Conservation (phyloP, 1,140 invertebrate species). For the Steinernema feltiae region DNA sequence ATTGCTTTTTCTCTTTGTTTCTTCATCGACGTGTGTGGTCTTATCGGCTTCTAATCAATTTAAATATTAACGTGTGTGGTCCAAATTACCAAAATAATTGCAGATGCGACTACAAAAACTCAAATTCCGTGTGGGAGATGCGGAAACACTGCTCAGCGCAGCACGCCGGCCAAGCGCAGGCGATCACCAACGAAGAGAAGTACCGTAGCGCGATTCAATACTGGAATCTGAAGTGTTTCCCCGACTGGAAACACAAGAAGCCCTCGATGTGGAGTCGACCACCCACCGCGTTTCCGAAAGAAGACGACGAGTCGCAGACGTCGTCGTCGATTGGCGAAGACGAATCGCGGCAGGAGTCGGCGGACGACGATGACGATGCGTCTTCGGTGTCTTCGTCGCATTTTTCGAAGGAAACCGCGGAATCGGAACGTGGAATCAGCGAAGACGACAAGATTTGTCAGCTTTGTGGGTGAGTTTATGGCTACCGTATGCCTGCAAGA, state of each 20-base stretch:
- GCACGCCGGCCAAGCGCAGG: slow-evolving; percentile 32
- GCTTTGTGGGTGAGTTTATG: slow-evolving; percentile 27
- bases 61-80: too few species aligned
- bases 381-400: neutral
- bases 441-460: slow-evolving; percentile 29
- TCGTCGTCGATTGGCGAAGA: neutral
- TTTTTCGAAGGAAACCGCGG: neutral
- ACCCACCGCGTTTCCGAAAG: neutral
- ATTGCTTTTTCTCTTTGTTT: too few species aligned
- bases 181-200: slow-evolving; percentile 48
- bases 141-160: slow-evolving; percentile 44
- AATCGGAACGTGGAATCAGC: neutral
- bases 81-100: neutral
- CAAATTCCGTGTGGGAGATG: slow-evolving; percentile 49
- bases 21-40: too few species aligned
- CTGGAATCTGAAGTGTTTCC: slow-evolving; percentile 46
- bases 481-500: too few species aligned
- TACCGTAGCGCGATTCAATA: slow-evolving; percentile 41
- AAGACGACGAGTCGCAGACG: slow-evolving; percentile 14
- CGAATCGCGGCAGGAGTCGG: neutral
- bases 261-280: slow-evolving; percentile 20
- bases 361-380: neutral
- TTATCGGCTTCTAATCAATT: too few species aligned
- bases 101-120: slow-evolving; percentile 48
- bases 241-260: slow-evolving; percentile 49